Percentiles rank a stretch among this genome's conserved stretches.
These are phyloP conservation scores for Drosophila dives DNA, from an alignment of 2,888 invertebrate species.

Conservation along the genomic window DNA sequence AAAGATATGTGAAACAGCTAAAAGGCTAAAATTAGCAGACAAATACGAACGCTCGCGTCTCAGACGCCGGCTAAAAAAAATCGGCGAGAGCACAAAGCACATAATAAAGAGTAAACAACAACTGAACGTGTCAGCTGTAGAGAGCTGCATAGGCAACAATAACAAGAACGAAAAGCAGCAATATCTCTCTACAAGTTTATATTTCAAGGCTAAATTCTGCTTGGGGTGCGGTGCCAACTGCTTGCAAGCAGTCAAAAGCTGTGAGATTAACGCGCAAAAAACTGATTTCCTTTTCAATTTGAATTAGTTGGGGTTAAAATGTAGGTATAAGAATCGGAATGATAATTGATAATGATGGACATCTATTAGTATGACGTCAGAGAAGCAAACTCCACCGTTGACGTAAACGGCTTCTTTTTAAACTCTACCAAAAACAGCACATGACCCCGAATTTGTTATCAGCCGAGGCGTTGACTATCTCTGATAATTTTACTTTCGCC, in stretches of 20 bases:
- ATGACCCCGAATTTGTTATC: conserved; percentile 41
- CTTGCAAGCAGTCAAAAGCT: conserved; percentile 41
- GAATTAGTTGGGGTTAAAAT: conserved; percentile 21
- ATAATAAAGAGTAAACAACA: background rate
- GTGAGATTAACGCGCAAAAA: conserved; percentile 31
- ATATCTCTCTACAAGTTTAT: conserved; percentile 1
- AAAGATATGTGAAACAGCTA: conserved; percentile 69
- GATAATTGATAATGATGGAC: background rate
- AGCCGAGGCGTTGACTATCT: background rate
- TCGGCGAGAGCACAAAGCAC: conserved; percentile 17
- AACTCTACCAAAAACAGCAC: conserved; percentile 25
- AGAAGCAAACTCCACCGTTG: background rate
- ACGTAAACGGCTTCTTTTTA: conserved; percentile 8
- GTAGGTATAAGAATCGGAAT: conserved; percentile 25
- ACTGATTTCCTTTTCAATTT: conserved; percentile 44
- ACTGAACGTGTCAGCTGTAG: conserved; percentile 13
- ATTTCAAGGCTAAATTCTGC: conserved; percentile 63
- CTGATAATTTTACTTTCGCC: conserved; percentile 33
- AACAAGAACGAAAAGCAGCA: conserved; percentile 54
- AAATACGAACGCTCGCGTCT: conserved; percentile 48
- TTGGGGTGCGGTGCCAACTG: conserved; percentile 38
- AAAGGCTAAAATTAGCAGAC: conserved; percentile 75
- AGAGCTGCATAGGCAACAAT: conserved; percentile 41
- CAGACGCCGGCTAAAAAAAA: conserved; percentile 67
- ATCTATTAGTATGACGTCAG: conserved; percentile 32